phyloP scores from a whole-genome alignment of 37 sponge, comb jelly and placozoan species.

The Mnemiopsis leidyi region DNA sequence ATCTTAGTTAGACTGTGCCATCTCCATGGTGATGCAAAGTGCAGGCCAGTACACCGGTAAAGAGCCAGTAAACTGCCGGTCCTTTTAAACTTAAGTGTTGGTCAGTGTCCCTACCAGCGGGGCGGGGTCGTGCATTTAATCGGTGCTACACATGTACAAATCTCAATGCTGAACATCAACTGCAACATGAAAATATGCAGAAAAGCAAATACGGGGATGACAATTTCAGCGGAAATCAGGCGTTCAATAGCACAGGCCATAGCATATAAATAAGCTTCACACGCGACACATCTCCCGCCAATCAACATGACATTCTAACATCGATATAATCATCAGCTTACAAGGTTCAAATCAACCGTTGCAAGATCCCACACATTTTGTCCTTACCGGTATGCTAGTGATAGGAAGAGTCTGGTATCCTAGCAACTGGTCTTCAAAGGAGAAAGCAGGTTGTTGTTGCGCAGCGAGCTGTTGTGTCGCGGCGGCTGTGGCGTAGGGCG shows the following conservation, averaged over 20 bases:
- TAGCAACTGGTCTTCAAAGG: conserved; percentile 57
- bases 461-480: conserved; percentile 38
- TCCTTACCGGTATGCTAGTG: conserved; percentile 52
- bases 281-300: neutral
- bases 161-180: neutral
- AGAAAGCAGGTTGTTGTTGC: neutral
- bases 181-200: neutral
- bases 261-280: neutral
- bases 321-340: neutral
- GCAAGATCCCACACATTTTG: no score
- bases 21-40: no score
- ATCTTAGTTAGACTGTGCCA: no score
- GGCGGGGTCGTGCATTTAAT: neutral
- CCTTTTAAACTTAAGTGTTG: neutral
- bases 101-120: no score
- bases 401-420: conserved; percentile 59
- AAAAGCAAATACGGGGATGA: neutral
- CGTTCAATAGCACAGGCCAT: neutral
- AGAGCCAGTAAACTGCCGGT: neutral
- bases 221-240: neutral
- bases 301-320: neutral
- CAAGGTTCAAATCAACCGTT: no score
- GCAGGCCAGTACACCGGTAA: no score
- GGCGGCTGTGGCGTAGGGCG: conserved; percentile 43
- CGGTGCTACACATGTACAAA: neutral